Evolutionary conservation across 2,113 vertebrate species (phyloP).

Genomic region (Trogon surrucura): DNA sequence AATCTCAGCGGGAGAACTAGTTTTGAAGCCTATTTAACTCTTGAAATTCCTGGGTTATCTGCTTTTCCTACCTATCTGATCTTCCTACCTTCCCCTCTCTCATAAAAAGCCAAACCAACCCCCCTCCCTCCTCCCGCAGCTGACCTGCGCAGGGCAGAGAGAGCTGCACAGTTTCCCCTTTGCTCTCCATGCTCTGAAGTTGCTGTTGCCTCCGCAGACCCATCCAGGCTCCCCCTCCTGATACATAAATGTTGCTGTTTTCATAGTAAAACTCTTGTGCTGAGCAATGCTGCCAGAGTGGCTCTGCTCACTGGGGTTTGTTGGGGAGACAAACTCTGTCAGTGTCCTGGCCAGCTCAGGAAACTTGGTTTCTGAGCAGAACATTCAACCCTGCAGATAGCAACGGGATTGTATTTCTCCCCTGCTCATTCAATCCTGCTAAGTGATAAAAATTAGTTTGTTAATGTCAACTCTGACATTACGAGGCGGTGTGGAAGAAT

Average conservation of each 20-base stretch:
- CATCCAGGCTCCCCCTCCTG: neutral
- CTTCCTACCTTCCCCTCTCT: neutral
- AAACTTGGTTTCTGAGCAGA: neutral
- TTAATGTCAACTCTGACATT: neutral
- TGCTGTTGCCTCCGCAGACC: neutral
- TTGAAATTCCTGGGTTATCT: slow-evolving; percentile 46
- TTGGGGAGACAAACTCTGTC: neutral
- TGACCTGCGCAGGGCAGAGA: neutral
- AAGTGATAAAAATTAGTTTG: neutral
- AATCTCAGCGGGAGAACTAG: slow-evolving; percentile 13
- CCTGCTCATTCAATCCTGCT: neutral
- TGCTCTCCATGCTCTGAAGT: neutral
- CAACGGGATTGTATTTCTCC: neutral
- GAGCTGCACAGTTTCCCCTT: rapidly evolving
- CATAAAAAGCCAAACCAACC: neutral
- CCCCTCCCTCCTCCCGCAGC: neutral
- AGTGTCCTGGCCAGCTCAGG: neutral
- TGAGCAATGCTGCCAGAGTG: neutral
- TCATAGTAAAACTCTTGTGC: neutral
- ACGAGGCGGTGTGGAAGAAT: neutral
- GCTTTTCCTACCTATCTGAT: slow-evolving; percentile 26
- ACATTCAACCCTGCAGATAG: neutral
- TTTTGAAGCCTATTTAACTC: slow-evolving; percentile 31
- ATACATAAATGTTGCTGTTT: neutral
- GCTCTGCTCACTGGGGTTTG: neutral